Evolutionary conservation across 2,888 invertebrate genomes (phyloP).

Genomic region (Eledona agricola): DNA sequence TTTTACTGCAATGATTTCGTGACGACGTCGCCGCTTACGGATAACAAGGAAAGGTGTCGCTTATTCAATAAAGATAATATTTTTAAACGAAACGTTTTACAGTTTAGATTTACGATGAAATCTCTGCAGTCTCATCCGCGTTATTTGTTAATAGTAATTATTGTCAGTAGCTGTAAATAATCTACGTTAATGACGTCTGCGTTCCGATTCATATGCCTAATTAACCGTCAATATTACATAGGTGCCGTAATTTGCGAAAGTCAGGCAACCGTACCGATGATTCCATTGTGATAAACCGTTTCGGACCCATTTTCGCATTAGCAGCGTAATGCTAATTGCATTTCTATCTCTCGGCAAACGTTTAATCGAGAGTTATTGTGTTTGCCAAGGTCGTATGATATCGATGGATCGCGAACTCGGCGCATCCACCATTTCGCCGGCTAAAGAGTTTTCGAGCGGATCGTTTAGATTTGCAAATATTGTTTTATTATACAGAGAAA

Average conservation of each 20-base stretch:
- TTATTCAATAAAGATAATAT: too few species aligned
- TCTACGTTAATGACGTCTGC: conserved; percentile 2
- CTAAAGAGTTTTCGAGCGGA: background rate
- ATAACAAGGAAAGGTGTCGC: too few species aligned
- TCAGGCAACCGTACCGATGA: conserved; percentile 8
- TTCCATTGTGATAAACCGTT: conserved; percentile 19
- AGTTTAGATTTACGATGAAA: too few species aligned
- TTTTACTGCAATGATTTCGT: too few species aligned
- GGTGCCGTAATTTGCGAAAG: conserved; percentile 9
- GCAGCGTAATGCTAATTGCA: conserved; percentile 4
- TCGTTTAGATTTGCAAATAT: too few species aligned
- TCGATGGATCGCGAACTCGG: conserved; percentile 9
- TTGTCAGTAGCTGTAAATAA: conserved; percentile 10
- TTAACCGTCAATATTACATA: conserved; percentile 21
- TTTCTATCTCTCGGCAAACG: background rate
- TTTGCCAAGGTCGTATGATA: too few species aligned
- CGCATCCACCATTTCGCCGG: conserved; percentile 26
- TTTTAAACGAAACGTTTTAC: too few species aligned
- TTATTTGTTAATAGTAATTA: conserved; percentile 19
- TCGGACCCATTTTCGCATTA: conserved; percentile 8
- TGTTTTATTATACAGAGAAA: too few species aligned
- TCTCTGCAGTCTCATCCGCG: too few species aligned
- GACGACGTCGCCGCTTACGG: too few species aligned
- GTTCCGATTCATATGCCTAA: conserved; percentile 5
- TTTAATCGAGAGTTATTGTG: too few species aligned